These are phyloP conservation scores for Leptatherina wallacei DNA, from an alignment of 2,797 vertebrate species.

Conservation along the genomic window DNA sequence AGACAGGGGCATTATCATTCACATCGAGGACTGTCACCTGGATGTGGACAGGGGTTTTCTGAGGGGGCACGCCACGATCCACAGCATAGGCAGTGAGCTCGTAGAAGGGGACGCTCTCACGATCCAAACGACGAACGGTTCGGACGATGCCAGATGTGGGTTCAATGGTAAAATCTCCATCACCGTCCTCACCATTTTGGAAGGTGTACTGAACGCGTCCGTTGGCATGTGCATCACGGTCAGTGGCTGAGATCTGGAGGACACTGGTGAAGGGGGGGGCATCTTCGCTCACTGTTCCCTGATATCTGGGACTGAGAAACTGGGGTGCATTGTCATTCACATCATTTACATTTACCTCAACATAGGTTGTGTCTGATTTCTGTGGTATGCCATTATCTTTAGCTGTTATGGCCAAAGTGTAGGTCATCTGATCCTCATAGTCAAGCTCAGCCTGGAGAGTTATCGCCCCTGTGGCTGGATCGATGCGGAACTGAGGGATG, in stretches of 20 bases:
- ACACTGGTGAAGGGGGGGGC: constrained; percentile 97
- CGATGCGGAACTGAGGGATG: constrained; percentile 95
- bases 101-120: constrained; percentile 92
- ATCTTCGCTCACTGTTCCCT: constrained; percentile 94
- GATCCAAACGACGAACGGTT: constrained; percentile 92
- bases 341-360: constrained; percentile 97
- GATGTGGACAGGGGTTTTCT: constrained; percentile 92
- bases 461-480: constrained; percentile 91
- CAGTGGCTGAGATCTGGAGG: constrained; percentile 96
- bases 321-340: constrained; percentile 97
- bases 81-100: constrained; percentile 95
- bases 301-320: constrained; percentile 94
- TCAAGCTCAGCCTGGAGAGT: constrained; percentile 93
- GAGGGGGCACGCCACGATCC: constrained; percentile 94
- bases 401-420: constrained; percentile 95
- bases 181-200: constrained; percentile 96
- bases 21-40: constrained; percentile 95
- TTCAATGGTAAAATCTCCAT: constrained; percentile 98
- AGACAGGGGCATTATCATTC: constrained; percentile 96
- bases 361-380: constrained; percentile 97
- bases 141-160: constrained; percentile 96
- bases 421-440: constrained; percentile 98
- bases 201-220: constrained; percentile 98
- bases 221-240: constrained; percentile 94
- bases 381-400: constrained; percentile 98